Conservation (phyloP, 2,797 vertebrate species). For the Tenualosa ilisha region DNA sequence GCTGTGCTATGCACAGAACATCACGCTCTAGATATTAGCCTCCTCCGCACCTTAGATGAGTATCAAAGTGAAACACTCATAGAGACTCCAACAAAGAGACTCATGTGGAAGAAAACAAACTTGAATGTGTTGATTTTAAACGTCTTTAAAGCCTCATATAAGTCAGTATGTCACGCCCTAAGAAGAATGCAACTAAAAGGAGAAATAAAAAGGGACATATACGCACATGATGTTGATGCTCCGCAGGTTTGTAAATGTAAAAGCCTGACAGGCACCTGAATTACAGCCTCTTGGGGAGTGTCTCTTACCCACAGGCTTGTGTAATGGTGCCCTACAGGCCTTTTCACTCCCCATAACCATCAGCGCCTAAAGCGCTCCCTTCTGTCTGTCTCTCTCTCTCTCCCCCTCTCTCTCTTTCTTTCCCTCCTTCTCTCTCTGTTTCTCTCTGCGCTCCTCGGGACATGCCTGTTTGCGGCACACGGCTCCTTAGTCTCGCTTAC, state of each 20-base stretch:
- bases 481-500: slow-evolving; percentile 17
- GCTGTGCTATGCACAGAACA: not conserved
- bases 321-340: slow-evolving; percentile 47
- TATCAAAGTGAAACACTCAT: not conserved
- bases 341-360: slow-evolving; percentile 47
- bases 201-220: not conserved
- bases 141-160: not conserved
- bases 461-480: slow-evolving; percentile 44
- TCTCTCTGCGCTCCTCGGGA: slow-evolving; percentile 49
- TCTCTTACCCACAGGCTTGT: slow-evolving; percentile 40
- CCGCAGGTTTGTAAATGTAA: not conserved
- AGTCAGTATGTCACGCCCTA: not conserved
- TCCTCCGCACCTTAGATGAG: not conserved
- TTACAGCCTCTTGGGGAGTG: slow-evolving; percentile 28
- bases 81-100: not conserved
- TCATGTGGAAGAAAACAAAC: slow-evolving; percentile 7
- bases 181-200: not conserved
- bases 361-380: slow-evolving; percentile 5
- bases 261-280: slow-evolving; percentile 31
- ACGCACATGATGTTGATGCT: not conserved
- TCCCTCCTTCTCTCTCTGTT: not conserved
- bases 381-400: slow-evolving; percentile 35
- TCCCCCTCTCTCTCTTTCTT: not conserved
- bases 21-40: slow-evolving; percentile 18
- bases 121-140: not conserved